Base-by-base conservation (phyloP, 2,797 vertebrate species). In the Darevskia nairensis region DNA sequence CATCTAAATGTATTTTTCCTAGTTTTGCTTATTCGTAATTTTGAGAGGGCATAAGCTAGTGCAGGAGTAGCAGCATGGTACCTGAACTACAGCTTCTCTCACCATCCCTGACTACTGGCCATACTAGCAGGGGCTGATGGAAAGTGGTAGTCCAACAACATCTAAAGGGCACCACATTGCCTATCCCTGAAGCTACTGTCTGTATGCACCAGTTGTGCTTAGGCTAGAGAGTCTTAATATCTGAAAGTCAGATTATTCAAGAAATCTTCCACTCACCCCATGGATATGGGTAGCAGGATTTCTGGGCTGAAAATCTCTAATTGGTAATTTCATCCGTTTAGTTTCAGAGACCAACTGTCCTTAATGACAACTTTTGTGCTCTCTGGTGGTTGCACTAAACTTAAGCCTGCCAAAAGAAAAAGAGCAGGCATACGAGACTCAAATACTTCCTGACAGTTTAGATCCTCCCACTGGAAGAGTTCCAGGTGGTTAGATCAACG, bases 201-300 rank as follows among this genome's bases (percentile, higher is more conserved):
- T 85, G 55, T 46, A 50, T 86, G 2, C 13, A 11, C 55, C 3
- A 0, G 86, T 78, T 86, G 1, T 89, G 90, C 86, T 66, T 44
- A 86, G 76, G 61, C 84, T 74, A 29, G 32, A 55, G 32, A 84
- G 74, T 69, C 87, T 82, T 55, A 55, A 77, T 78, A 23, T 35
- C 85, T 90, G 89, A 55, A 87, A 90, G 90, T 78, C 41, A 82
- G 68, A 72, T 90, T 3, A 0, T 35, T 87, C n/a, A 75, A 80
- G 88, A 89, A 94, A 89, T 55, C 74, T 82, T 85, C 46, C 39
- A 89, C 87, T 92, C 88, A 83, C 80, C 87, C 86, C n/a, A 25
- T 72, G 66, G 50, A 19, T 68, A 78, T 69, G 32, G 46, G 44
- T 19, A 59, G 27, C 77, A 88, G 44, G 19, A 59, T 88, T 83